Conservation (phyloP, 2,888 invertebrate genomes). For the Lordiphosa fenestrarum region DNA sequence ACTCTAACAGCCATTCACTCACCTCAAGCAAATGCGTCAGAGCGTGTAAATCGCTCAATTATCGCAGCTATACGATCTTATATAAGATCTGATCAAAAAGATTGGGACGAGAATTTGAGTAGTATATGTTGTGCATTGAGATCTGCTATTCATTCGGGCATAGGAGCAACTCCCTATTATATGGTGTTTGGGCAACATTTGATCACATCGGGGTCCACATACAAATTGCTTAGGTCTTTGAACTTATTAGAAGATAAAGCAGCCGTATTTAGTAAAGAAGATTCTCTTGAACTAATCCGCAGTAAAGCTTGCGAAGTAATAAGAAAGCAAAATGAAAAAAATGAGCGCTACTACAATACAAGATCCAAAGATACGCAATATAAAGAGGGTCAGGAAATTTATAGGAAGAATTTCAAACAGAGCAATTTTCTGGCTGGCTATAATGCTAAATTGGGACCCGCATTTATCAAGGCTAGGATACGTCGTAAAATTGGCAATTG, state of each 20-base stretch:
- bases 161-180: conserved; percentile 3
- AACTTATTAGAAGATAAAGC: neutral
- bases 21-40: conserved; percentile 4
- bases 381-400: neutral
- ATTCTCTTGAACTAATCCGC: neutral
- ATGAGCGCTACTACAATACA: neutral
- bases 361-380: neutral
- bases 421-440: neutral
- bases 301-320: neutral
- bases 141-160: neutral
- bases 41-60: conserved; percentile 8
- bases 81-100: neutral
- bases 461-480: neutral
- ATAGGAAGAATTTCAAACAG: neutral
- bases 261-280: neutral
- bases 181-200: conserved; percentile 7
- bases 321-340: neutral
- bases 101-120: conserved; percentile 1
- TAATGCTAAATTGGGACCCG: neutral
- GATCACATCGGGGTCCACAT: neutral
- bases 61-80: conserved; percentile 1
- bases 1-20: neutral
- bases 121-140: conserved; percentile 6
- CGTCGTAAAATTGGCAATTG: neutral
- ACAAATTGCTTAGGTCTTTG: neutral